A percentile compares a stretch with the other conserved stretches of the same genome.
Conservation (phyloP, 2,797 vertebrate species). For the Lagodon rhomboides region DNA sequence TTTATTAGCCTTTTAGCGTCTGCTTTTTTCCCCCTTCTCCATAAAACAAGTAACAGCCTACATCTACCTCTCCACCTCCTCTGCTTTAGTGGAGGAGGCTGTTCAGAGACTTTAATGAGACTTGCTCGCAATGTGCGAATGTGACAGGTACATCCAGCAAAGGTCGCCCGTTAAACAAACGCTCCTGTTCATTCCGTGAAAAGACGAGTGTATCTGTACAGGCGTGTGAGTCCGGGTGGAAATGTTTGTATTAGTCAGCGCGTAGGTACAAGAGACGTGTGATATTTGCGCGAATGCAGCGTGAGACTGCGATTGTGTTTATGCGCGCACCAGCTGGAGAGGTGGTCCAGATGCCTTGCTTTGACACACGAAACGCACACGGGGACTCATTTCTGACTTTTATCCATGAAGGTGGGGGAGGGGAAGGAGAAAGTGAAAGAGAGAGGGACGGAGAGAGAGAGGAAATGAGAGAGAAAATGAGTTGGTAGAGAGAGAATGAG, state of each 20-base stretch:
- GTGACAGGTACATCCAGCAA: conserved; percentile 33
- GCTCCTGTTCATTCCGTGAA: neutral
- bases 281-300: conserved; percentile 3
- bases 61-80: conserved; percentile 19
- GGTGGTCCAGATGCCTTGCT: conserved; percentile 37
- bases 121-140: conserved; percentile 25
- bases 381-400: conserved; percentile 54
- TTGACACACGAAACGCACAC: conserved; percentile 41
- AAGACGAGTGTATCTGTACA: neutral
- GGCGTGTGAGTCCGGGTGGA: neutral
- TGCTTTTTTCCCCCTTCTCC: conserved; percentile 37
- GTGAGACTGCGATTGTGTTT: neutral
- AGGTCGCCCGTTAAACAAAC: neutral
- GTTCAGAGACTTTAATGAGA: conserved; percentile 49
- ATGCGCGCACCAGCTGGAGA: conserved; percentile 14
- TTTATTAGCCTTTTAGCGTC: conserved; percentile 75
- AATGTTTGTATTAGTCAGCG: neutral
- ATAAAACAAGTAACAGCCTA: conserved; percentile 62
- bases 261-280: neutral
- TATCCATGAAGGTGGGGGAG: conserved; percentile 42
- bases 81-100: conserved; percentile 31
- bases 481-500: conserved; percentile 11
- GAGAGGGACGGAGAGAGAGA: neutral
- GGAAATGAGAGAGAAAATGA: neutral
- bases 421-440: neutral